A percentile compares a stretch with the other conserved stretches of the same genome.
phyloP scores from a whole-genome alignment of 2,113 vertebrate species.

The Semicossyphus pulcher region DNA sequence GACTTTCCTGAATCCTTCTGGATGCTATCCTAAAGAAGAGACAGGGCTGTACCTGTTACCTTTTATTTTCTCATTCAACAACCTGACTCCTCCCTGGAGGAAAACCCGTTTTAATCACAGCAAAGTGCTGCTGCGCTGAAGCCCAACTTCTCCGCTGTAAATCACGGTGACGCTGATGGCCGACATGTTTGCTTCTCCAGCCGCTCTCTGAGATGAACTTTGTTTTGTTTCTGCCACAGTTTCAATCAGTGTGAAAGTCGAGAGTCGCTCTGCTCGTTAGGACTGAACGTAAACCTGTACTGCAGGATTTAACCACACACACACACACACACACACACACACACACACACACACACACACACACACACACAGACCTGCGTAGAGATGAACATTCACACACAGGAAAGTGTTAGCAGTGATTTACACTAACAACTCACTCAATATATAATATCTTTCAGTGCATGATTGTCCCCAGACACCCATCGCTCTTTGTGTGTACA shows the following conservation, averaged over 20 bases:
- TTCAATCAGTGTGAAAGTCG: neutral
- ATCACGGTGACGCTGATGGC: neutral
- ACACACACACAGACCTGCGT: neutral
- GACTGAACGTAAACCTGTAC: neutral
- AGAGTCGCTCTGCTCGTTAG: neutral
- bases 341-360: constrained; percentile 10
- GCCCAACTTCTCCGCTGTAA: neutral
- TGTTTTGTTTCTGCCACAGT: neutral
- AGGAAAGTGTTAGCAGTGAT: constrained; percentile 30
- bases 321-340: constrained; percentile 15
- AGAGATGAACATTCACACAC: neutral
- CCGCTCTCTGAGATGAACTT: neutral
- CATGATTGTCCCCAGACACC: constrained; percentile 35
- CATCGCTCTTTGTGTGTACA: constrained; percentile 33
- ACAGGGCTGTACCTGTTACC: neutral
- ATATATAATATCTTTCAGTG: constrained; percentile 60
- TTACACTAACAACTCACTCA: constrained; percentile 60
- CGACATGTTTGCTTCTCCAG: no score
- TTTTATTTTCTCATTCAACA: neutral
- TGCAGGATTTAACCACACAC: neutral
- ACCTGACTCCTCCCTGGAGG: neutral
- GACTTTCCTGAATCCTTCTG: neutral
- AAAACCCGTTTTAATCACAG: neutral
- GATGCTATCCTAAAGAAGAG: no score
- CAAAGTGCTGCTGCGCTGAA: neutral